Evolutionary conservation across 2,113 vertebrate genomes (phyloP), one percentile per base, ranked within the genome.

Genomic region (Thunnus maccoyii): DNA sequence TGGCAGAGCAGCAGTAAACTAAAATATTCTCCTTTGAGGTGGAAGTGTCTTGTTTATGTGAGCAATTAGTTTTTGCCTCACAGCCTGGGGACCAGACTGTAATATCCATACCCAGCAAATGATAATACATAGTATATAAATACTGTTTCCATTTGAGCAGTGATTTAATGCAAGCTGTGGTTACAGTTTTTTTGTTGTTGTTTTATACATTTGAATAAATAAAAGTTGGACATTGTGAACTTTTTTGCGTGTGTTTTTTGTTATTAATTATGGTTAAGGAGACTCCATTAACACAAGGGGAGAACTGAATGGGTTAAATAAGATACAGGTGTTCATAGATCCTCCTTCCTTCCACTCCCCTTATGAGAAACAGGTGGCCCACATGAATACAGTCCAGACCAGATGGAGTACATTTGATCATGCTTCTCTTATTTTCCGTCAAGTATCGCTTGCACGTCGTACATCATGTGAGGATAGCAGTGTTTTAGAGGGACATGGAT

Each of bases 331-430:
- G 73, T 12, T 55, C 41, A 2, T 7, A 56, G 0, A 0, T 62
- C 62, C 78, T 75, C 75, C 73, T 63, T 25, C 20, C 54, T 46
- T 46, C 55, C 65, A 77, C 76, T 61, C 66, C 72, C 0, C 55
- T 27, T 22, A n/a, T n/a, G 60, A 64, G 5, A 71, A 62, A 52
- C 7, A 64, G 47, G 2, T 50, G 55, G 72, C 80, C 89, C 73
- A 90, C 78, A 84, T 89, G 78, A 66, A 77, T 70, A 82, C 78
- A 18, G 61, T 57, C 71, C 48, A 57, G 52, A 65, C 57, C 85
- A 74, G 58, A 12, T 60, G 63, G 67, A 74, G 13, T 11, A 13
- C 51, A 18, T 65, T 17, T 3, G 22, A 61, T 76, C 16, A n/a
- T 66, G 4, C 62, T 61, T 4, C 1, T 72, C 30, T 67, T 1